phyloP scores from a whole-genome alignment of 2,888 invertebrate genomes.

The Helicoverpa assulta region DNA sequence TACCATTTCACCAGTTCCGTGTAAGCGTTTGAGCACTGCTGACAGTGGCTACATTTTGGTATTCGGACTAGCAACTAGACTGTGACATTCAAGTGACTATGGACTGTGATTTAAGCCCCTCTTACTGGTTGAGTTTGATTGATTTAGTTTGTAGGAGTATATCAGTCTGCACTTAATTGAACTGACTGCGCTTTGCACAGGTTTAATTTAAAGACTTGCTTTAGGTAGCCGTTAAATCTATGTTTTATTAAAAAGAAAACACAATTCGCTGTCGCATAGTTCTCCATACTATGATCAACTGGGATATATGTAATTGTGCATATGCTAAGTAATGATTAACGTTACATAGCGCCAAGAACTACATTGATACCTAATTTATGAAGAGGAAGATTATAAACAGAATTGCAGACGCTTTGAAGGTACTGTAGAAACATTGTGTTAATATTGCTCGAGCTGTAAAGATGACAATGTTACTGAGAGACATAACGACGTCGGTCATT shows the following conservation, averaged over 20 bases:
- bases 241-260: not conserved
- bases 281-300: not conserved
- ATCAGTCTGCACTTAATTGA: slow-evolving; percentile 22
- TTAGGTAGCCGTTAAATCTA: not conserved
- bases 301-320: not conserved
- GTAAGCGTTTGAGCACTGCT: not conserved
- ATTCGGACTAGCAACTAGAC: not conserved
- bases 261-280: not conserved
- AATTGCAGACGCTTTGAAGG: slow-evolving; percentile 1
- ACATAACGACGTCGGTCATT: slow-evolving; percentile 20
- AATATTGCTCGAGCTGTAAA: slow-evolving; percentile 30
- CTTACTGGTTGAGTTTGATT: slow-evolving; percentile 25
- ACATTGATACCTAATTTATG: slow-evolving; percentile 36
- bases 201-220: not conserved
- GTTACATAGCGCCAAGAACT: slow-evolving; percentile 28
- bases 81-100: slow-evolving; percentile 22
- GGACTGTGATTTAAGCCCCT: slow-evolving; percentile 23
- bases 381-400: slow-evolving; percentile 34
- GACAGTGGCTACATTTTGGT: not conserved
- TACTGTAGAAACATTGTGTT: slow-evolving; percentile 18
- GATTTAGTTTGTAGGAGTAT: slow-evolving; percentile 12
- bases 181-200: slow-evolving; percentile 15
- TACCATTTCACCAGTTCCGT: not conserved
- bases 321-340: not conserved
- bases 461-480: slow-evolving; percentile 34